A percentile compares a stretch with the other conserved stretches of the same genome.
Evolutionary conservation across 2,888 invertebrate genomes (phyloP).

Genomic region (Frankliniella fusca): DNA sequence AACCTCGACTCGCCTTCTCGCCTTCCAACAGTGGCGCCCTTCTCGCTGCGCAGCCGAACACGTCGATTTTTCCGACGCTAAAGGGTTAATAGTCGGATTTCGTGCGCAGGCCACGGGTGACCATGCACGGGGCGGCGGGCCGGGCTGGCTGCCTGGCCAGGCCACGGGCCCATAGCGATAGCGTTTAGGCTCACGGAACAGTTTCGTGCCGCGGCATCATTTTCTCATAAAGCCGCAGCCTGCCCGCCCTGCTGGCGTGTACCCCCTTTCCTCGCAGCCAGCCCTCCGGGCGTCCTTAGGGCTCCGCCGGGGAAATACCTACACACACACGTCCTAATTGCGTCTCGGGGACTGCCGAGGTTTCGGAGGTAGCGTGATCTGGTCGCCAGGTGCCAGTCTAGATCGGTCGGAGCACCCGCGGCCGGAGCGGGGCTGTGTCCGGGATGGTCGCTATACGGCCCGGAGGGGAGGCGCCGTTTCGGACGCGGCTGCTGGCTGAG

Average conservation of each 20-base stretch:
- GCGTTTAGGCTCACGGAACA: neutral
- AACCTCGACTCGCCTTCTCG: no score
- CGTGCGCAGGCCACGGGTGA: neutral
- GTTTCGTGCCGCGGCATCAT: constrained; percentile 14
- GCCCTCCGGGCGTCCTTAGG: neutral
- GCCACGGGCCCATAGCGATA: neutral
- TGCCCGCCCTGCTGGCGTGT: neutral
- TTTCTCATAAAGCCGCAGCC: constrained; percentile 21
- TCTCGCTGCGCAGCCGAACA: no score
- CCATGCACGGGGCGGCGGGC: neutral
- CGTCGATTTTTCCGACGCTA: no score
- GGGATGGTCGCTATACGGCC: neutral
- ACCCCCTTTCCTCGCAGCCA: neutral
- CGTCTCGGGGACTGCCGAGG: neutral
- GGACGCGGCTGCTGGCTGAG: no score
- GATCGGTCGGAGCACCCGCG: no score
- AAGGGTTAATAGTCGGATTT: neutral
- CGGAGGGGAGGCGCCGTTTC: no score
- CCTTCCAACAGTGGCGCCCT: no score
- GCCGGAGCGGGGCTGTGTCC: no score
- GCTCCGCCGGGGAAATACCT: neutral
- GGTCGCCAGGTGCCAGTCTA: neutral
- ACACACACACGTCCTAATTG: neutral
- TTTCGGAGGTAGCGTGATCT: constrained; percentile 4
- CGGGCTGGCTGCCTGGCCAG: no score